Conservation (phyloP, 2,797 vertebrate genomes). For the Pangasius sanitwongsei region DNA sequence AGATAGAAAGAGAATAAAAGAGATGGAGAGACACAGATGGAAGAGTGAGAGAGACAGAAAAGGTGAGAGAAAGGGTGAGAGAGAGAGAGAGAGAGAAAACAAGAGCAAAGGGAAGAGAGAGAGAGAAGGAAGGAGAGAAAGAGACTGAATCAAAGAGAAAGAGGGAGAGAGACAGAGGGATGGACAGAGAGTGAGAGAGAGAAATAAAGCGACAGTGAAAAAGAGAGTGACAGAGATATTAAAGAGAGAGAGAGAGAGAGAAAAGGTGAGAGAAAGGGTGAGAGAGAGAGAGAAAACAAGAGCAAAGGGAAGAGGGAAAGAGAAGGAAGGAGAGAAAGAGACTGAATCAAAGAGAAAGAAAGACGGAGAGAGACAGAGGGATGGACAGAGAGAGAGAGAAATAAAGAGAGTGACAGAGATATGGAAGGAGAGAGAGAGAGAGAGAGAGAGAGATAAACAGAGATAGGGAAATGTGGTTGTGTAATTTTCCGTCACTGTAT, state of each 20-base stretch:
- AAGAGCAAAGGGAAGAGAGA: neutral
- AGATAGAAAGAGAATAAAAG: neutral
- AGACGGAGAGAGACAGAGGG: neutral
- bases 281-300: neutral
- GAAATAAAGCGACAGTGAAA: neutral
- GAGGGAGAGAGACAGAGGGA: neutral
- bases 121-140: neutral
- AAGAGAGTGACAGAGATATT: neutral
- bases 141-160: neutral
- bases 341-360: neutral
- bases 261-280: too few relatives aligned
- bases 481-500: neutral
- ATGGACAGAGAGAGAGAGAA: neutral
- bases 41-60: neutral
- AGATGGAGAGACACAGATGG: neutral
- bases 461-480: neutral
- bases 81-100: neutral
- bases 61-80: neutral
- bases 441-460: neutral
- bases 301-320: neutral
- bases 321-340: neutral
- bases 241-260: neutral
- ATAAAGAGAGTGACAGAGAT: neutral
- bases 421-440: neutral
- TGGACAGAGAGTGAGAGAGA: constrained; percentile 5